Evolutionary conservation across 2,113 vertebrate genomes (phyloP), one percentile per base, ranked within the genome.

Genomic region (Bagarius yarrelli): DNA sequence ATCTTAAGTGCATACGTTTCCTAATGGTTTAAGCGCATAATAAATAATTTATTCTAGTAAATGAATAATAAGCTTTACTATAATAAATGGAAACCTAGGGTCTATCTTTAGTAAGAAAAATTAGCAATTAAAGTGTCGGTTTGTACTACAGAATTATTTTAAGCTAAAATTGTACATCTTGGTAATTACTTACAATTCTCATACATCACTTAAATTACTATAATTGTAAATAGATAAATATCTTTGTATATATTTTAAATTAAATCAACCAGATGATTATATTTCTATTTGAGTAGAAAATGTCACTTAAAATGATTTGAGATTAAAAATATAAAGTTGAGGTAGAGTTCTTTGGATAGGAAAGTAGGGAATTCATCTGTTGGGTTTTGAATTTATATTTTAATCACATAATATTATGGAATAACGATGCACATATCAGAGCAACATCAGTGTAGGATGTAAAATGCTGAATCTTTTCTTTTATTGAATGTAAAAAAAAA

Each of bases 381-480:
- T 21, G 21, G 1, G 21, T 15, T 57, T 59, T 13, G 32, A 15
- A 50, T 57, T 70, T 25, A 66, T 80, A 77, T 81, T 81, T 76
- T 69, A 50, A n/a, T 85, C 78, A 80, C 86, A 86, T 81, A 83
- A 79, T 89, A 18, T 56, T 56, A 56, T 18, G 9, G 53, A 56
- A 4, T 3, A 56, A 56, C 4, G 19, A 56, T 3, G 14, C 8
- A 40, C 36, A 40, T n/a, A n/a, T n/a, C n/a, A n/a, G 36, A 40
- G 36, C 36, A 40, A 40, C 36, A 40, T 40, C 36, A 40, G 27
- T 18, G 5, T 63, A 6, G 30, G 27, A 16, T 63, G 27, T 63
- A 63, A 63, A 63, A 63, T 60, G 57, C n/a, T 23, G n/a, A n/a
- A n/a, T 60, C 12, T 25, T 27, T 63, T 32, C 15, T 32, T 27